Conservation (phyloP, 2,888 invertebrate species). For the Phortica magna region DNA sequence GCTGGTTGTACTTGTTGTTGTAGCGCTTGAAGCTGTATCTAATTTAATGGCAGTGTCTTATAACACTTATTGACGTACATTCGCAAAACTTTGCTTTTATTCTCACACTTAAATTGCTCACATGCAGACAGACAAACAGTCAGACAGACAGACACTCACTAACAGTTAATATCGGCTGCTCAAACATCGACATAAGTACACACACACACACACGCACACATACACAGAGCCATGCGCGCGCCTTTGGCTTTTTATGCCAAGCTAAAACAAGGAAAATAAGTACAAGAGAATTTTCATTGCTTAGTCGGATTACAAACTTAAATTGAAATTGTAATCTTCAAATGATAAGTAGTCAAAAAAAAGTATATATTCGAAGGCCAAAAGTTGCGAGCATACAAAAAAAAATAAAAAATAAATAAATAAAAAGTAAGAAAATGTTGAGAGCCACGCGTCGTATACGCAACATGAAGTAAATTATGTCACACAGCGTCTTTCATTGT, state of each 20-base stretch:
- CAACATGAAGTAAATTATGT: background rate
- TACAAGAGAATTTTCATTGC: slow-evolving; percentile 18
- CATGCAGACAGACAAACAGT: too few species aligned
- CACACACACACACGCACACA: too few species aligned
- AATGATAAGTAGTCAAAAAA: slow-evolving; percentile 17
- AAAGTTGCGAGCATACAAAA: background rate
- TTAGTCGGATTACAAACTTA: slow-evolving; percentile 27
- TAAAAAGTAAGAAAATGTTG: slow-evolving; percentile 1
- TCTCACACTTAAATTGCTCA: background rate
- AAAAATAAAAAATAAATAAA: background rate
- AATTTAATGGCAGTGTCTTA: background rate
- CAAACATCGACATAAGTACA: too few species aligned
- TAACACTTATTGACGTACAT: background rate
- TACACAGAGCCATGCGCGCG: too few species aligned
- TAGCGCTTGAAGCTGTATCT: background rate
- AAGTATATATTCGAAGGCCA: background rate
- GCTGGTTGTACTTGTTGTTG: too few species aligned
- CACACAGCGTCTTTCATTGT: background rate
- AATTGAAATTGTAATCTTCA: slow-evolving; percentile 32
- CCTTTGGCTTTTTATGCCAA: too few species aligned
- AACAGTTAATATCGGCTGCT: too few species aligned
- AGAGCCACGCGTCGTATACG: background rate
- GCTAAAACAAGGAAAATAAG: background rate
- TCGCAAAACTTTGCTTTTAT: background rate
- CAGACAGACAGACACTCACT: too few species aligned